Evolutionary conservation across 2,888 invertebrate species (phyloP), one percentile per base, ranked within the genome.

Genomic region (Spodoptera picta): DNA sequence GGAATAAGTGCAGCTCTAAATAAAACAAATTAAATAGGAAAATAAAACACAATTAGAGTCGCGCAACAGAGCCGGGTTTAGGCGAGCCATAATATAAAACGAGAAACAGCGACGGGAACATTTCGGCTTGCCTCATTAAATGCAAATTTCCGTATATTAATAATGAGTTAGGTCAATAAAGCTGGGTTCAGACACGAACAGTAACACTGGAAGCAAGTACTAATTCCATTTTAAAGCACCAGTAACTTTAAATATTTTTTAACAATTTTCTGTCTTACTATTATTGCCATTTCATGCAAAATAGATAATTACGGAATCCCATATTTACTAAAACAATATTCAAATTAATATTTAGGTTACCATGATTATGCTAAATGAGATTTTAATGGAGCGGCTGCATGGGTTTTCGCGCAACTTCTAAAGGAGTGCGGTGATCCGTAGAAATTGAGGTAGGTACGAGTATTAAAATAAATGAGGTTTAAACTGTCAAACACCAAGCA

Each of bases 111-210:
- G 70, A 67, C 73, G 65, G 73, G 77, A 78, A 80, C 76, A 82
- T 83, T 88, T 86, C 75, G 83, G 81, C 79, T 73, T 66, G 73
- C 73, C 83, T 87, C 80, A 88, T 88, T 89, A 88, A 80, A 89
- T 89, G 89, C 84, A 87, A 89, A 89, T 88, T 83, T 83, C 77
- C 73, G 76, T 81, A 85, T 86, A 85, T 86, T 87, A 85, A 84
- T 86, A 87, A 87, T 86, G 84, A 87, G 79, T 79, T 80, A 75
- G 84, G 82, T 82, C 81, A 72, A 71, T 79, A 80, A 71, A 60
- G 76, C 69, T 54, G 60, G 57, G 68, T 36, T 66, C 67, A 71
- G 57, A 53, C 73, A 77, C 64, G 68, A 71, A 72, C 51, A 69
- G 62, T 3, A 61, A 5, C n/a, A 47, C 27, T 55, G 41, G 44